Conservation (phyloP, 1,140 invertebrate genomes). For the Olivierus martensii region DNA sequence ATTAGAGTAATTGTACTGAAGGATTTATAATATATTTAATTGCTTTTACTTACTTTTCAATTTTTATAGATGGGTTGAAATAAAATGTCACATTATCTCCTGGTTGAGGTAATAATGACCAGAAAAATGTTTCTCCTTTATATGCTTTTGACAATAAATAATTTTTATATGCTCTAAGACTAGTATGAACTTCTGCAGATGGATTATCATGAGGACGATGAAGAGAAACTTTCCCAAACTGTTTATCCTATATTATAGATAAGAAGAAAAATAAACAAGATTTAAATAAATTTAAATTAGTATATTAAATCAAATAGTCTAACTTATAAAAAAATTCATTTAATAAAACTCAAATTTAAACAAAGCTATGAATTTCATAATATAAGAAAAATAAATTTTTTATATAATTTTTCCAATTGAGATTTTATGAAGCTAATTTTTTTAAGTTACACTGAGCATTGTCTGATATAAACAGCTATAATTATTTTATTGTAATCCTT, state of each 20-base stretch:
- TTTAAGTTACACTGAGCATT: too few species aligned
- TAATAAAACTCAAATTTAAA: too few species aligned
- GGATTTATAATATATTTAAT: too few species aligned
- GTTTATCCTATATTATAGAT: constrained; percentile 60
- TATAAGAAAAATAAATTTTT: too few species aligned
- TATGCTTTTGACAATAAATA: constrained; percentile 72
- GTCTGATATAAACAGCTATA: too few species aligned
- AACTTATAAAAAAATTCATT: too few species aligned
- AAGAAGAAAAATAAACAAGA: constrained; percentile 13
- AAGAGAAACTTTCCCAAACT: constrained; percentile 74
- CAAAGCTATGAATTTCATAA: too few species aligned
- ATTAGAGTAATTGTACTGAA: too few species aligned
- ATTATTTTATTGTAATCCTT: too few species aligned
- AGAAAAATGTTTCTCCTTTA: constrained; percentile 77
- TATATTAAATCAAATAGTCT: too few species aligned
- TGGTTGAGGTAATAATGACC: constrained; percentile 71
- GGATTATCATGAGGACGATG: constrained; percentile 58
- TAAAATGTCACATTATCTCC: constrained; percentile 70
- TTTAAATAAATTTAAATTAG: not conserved
- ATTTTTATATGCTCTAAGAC: constrained; percentile 70
- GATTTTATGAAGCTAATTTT: too few species aligned
- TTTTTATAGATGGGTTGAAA: constrained; percentile 54
- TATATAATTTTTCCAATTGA: too few species aligned
- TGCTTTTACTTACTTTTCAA: constrained; percentile 54
- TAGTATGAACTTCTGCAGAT: constrained; percentile 49